Evolutionary conservation across 2,113 vertebrate genomes (phyloP).

Genomic region (Toxotes jaculatrix): DNA sequence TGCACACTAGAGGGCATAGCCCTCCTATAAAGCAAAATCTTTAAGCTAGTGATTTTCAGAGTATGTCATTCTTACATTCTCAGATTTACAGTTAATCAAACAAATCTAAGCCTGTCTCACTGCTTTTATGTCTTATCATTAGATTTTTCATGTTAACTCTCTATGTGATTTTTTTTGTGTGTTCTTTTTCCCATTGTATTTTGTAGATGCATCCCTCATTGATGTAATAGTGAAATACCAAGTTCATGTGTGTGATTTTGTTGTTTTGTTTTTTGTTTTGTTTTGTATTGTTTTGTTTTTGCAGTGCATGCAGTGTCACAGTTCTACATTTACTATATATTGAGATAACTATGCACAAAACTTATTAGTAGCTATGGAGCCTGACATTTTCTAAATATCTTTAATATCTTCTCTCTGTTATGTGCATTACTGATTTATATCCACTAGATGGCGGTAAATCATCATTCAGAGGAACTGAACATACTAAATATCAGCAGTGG

Average conservation of each 20-base stretch:
- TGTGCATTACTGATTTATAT: slow-evolving; percentile 34
- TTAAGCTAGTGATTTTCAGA: not conserved
- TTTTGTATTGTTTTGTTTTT: too few species aligned
- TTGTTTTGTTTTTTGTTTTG: not conserved
- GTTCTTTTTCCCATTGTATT: not conserved
- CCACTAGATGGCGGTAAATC: slow-evolving; percentile 72
- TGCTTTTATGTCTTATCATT: too few species aligned
- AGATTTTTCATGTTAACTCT: not conserved
- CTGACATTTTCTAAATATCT: not conserved
- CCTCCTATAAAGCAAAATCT: not conserved
- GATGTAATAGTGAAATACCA: not conserved
- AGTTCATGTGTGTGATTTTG: not conserved
- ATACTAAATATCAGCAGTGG: not conserved
- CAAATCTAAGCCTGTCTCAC: too few species aligned
- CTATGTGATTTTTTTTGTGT: not conserved
- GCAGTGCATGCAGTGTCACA: not conserved
- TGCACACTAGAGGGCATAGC: not conserved
- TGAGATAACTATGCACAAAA: not conserved
- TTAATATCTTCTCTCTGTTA: not conserved
- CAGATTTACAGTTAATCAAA: not conserved
- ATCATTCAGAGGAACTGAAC: slow-evolving; percentile 19
- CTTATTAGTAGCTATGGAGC: not conserved
- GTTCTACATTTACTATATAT: not conserved
- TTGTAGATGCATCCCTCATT: not conserved
- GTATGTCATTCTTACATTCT: not conserved